Evolutionary conservation across 2,797 vertebrate genomes (phyloP), one percentile per base, ranked within the genome.

Genomic region (Luscinia megarhynchos): DNA sequence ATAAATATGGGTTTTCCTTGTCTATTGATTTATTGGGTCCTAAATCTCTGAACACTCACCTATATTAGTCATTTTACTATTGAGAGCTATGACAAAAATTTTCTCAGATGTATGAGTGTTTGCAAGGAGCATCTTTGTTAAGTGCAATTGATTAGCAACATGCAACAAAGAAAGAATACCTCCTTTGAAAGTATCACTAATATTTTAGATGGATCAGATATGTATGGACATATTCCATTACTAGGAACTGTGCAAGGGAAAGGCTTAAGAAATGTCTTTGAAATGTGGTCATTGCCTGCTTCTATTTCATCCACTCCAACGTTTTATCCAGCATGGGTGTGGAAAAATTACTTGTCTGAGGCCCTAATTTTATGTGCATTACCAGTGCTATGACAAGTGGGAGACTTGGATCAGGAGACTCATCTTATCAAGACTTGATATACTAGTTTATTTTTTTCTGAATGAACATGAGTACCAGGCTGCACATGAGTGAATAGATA

Each of bases 11-110:
- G 15, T 77, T 93, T 85, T 89, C 45, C 87, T 89, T 90, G 36
- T 82, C 21, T 40, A 8, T 87, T 91, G 93, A 92, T 96, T 77
- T 89, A 83, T 89, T 83, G 13, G 36, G 38, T 80, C 79, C 50
- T 78, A 91, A 87, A 87, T 93, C 68, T 94, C 79, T 76, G 64
- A 89, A 61, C 27, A 14, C 13, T 95, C 1, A 2, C 61, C 29
- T 40, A 6, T 85, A 46, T 83, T 70, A 76, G n/a, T 76, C 57
- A 67, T 89, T 93, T 77, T 64, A 66, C 32, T 74, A 59, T 67
- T 45, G 6, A 89, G 43, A 73, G 11, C 53, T 84, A 41, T 59
- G 53, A 89, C 59, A 74, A 76, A 86, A 86, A 69, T 15, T 84
- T 92, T 29, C 48, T 82, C 55, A 53, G 36, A 19, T 26, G 32